Conservation (phyloP, 2,888 invertebrate genomes). For the Tuberolachnus salignus region DNA sequence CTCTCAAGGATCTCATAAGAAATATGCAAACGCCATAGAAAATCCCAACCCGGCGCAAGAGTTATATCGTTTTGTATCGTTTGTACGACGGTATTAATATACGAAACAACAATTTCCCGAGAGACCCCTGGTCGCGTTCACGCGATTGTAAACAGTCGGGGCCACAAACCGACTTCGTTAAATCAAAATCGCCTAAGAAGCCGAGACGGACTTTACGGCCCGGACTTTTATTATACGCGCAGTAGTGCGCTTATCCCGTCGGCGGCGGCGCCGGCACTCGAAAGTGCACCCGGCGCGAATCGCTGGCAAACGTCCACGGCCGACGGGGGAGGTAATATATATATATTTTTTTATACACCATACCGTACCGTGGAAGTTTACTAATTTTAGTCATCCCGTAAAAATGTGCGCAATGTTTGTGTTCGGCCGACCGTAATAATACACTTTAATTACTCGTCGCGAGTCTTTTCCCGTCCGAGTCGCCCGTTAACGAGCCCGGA, state of each 20-base stretch:
- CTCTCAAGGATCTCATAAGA: too few species aligned
- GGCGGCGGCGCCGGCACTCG: constrained; percentile 14
- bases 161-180: not conserved
- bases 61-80: too few species aligned
- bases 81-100: too few species aligned
- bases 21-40: too few species aligned
- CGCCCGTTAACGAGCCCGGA: not conserved
- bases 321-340: not conserved
- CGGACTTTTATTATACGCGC: constrained; percentile 22
- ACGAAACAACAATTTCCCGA: too few species aligned
- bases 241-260: not conserved
- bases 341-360: too few species aligned
- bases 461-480: not conserved
- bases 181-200: constrained; percentile 20
- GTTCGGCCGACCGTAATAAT: not conserved
- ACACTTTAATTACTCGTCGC: not conserved
- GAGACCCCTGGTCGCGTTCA: too few species aligned
- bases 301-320: constrained; percentile 35
- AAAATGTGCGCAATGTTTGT: constrained; percentile 30
- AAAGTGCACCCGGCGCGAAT: not conserved
- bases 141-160: too few species aligned
- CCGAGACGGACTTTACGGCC: not conserved
- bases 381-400: constrained; percentile 28
- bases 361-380: too few species aligned
- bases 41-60: too few species aligned